Percentiles rank a stretch among this genome's conserved stretches.
These are phyloP conservation scores for Stomatorhinus walkeri DNA, from an alignment of 2,797 vertebrate genomes.

Conservation along the genomic window DNA sequence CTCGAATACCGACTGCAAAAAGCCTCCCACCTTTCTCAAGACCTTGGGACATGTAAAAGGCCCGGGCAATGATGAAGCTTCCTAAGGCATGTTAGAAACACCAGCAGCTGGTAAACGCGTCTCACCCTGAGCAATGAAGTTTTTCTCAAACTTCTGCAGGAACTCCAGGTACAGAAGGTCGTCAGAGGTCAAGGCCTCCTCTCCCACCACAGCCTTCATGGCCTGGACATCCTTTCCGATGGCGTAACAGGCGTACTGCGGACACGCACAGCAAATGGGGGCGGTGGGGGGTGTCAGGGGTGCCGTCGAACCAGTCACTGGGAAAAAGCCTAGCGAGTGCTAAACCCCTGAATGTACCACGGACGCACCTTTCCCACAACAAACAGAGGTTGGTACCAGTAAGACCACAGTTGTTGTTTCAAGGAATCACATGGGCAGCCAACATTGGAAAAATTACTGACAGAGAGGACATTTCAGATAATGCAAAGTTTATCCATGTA, in stretches of 20 bases:
- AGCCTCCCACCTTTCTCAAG: neutral
- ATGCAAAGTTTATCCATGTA: neutral
- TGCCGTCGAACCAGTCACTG: neutral
- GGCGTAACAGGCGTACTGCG: constrained; percentile 72
- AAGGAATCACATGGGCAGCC: neutral
- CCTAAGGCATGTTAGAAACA: neutral
- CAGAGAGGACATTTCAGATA: neutral
- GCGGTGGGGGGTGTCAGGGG: neutral
- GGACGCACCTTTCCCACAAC: neutral
- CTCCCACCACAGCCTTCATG: constrained; percentile 75
- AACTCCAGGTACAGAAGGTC: constrained; percentile 74
- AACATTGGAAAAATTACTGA: neutral
- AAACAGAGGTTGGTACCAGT: neutral
- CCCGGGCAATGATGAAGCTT: neutral
- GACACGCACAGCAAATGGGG: constrained; percentile 4
- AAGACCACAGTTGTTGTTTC: neutral
- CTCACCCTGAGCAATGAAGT: constrained; percentile 72
- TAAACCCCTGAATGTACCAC: neutral
- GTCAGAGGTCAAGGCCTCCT: constrained; percentile 70
- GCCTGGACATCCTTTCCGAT: constrained; percentile 76
- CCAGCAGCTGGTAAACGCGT: neutral
- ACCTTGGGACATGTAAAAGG: neutral
- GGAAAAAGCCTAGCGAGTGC: neutral
- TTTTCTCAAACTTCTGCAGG: constrained; percentile 75
- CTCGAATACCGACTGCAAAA: neutral